Conservation (phyloP, 2,888 invertebrate species). For the Cosmia pyralina region DNA sequence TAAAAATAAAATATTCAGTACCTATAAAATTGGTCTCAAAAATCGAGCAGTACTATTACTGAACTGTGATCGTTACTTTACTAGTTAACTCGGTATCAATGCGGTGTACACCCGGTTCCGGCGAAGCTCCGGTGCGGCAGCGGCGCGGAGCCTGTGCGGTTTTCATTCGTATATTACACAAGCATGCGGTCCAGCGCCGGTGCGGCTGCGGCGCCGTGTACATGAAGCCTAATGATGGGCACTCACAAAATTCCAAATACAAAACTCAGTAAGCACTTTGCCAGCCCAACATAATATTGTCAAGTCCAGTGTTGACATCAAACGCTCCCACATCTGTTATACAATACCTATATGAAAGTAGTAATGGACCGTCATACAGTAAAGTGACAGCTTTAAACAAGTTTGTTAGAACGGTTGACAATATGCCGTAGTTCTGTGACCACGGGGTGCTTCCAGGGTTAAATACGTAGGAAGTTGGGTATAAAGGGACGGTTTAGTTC, state of each 20-base stretch:
- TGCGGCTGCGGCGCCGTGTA: too few relatives aligned
- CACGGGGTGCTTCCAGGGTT: conserved; percentile 21
- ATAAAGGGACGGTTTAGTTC: background rate
- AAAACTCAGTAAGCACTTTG: background rate
- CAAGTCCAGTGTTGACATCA: conserved; percentile 40
- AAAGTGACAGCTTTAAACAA: conserved; percentile 59
- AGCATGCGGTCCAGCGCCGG: too few relatives aligned
- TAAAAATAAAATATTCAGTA: too few relatives aligned
- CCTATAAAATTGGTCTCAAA: too few relatives aligned
- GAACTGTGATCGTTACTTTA: too few relatives aligned
- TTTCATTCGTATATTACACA: too few relatives aligned
- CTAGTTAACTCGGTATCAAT: too few relatives aligned
- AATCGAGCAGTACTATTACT: too few relatives aligned
- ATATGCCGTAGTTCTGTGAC: conserved; percentile 17
- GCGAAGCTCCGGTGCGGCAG: too few relatives aligned
- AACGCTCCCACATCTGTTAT: conserved; percentile 47
- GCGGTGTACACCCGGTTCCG: too few relatives aligned
- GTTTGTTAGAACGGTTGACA: conserved; percentile 53
- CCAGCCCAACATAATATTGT: background rate
- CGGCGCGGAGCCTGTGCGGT: too few relatives aligned
- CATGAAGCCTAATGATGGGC: too few relatives aligned
- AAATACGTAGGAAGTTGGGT: conserved; percentile 1
- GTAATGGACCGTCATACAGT: conserved; percentile 58
- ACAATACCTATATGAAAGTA: conserved; percentile 57
- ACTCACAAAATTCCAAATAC: background rate